A percentile compares a stretch with the other conserved stretches of the same genome.
Evolutionary conservation across 2,113 vertebrate genomes (phyloP).

Genomic region (Colius striatus): DNA sequence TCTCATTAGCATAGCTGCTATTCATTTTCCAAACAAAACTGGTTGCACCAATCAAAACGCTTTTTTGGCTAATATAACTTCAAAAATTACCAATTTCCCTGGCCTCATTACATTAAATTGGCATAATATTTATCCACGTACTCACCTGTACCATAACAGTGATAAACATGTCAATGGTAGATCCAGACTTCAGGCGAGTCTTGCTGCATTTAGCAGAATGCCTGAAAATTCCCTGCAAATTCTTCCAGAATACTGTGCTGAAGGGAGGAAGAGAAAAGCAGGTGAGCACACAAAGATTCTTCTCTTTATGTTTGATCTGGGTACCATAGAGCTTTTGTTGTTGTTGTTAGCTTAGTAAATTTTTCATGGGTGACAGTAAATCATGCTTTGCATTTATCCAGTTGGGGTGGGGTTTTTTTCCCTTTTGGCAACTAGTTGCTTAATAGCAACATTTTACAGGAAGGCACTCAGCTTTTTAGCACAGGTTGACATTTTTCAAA

Average conservation of each 20-base stretch:
- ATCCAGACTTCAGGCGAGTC: not conserved
- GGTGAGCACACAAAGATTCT: not conserved
- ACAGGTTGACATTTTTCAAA: not conserved
- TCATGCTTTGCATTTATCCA: not conserved
- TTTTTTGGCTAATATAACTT: not conserved
- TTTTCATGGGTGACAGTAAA: not conserved
- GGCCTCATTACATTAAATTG: not conserved
- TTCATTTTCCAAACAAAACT: not conserved
- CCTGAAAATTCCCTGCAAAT: not conserved
- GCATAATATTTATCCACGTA: not conserved
- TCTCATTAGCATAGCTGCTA: not conserved
- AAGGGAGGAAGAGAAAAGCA: not conserved
- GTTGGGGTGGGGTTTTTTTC: not conserved
- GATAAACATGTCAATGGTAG: not conserved
- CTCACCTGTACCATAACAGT: not conserved
- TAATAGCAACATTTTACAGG: not conserved
- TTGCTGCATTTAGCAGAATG: not conserved
- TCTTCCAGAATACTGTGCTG: fast-evolving
- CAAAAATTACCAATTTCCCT: not conserved
- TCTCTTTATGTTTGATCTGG: not conserved
- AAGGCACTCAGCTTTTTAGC: not conserved
- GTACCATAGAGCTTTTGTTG: not conserved
- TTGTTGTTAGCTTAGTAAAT: not conserved
- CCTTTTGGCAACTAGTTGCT: not conserved
- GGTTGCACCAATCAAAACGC: not conserved